Percentiles rank a stretch among this genome's conserved stretches.
phyloP scores from a whole-genome alignment of 1,140 invertebrate species.

The Hirudo medicinalis region DNA sequence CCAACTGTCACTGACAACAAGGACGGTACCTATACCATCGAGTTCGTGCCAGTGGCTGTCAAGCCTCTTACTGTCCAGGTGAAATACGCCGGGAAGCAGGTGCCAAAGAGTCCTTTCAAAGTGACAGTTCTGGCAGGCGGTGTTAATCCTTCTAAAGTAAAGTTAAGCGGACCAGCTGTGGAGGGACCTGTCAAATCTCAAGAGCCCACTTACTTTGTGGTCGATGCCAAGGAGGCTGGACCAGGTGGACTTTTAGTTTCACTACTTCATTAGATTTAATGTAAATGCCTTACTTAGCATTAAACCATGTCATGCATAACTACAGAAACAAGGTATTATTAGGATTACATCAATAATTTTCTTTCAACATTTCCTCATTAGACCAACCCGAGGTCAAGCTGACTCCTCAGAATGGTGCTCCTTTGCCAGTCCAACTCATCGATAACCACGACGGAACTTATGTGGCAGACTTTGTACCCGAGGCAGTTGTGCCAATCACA shows the following conservation, averaged over 20 bases:
- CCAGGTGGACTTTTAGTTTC: constrained; percentile 27
- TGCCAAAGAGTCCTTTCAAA: constrained; percentile 69
- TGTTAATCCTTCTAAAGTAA: constrained; percentile 13
- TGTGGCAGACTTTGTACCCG: constrained; percentile 10
- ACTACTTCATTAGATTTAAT: not conserved
- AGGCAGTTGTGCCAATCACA: constrained; percentile 4
- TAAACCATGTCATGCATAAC: too few species aligned
- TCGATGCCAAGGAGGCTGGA: constrained; percentile 24
- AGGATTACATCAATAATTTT: too few species aligned
- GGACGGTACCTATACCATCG: constrained; percentile 54
- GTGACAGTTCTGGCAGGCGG: constrained; percentile 36
- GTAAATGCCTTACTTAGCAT: too few species aligned
- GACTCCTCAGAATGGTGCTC: not conserved
- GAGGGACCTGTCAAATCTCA: constrained; percentile 22
- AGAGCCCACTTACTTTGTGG: constrained; percentile 23
- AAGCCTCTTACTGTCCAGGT: constrained; percentile 64
- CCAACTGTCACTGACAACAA: constrained; percentile 55
- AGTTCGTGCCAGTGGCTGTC: constrained; percentile 58
- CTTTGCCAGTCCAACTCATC: not conserved
- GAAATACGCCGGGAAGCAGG: constrained; percentile 68
- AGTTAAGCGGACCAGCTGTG: constrained; percentile 23
- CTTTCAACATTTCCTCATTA: not conserved
- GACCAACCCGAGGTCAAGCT: constrained; percentile 11
- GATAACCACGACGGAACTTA: constrained; percentile 17
- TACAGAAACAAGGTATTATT: too few species aligned